Evolutionary conservation across 2,888 invertebrate species (phyloP).

Genomic region (Limenitis camilla): DNA sequence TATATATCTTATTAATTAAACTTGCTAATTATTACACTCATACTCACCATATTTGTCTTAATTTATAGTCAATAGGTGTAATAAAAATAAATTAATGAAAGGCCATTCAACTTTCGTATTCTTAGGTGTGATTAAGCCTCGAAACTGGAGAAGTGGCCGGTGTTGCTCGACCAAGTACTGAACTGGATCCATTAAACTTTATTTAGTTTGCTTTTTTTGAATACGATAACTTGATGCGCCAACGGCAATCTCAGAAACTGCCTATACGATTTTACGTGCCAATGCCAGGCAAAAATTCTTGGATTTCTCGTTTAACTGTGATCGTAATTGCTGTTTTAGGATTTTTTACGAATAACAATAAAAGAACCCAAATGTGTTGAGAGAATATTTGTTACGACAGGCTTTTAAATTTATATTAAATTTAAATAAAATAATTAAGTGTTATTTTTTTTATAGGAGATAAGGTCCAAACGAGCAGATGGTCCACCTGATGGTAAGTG

Average conservation of each 20-base stretch:
- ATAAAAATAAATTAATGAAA: slow-evolving; percentile 2
- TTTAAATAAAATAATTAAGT: no score
- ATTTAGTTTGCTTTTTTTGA: slow-evolving; percentile 37
- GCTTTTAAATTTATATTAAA: no score
- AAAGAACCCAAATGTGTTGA: no score
- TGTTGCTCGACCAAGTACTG: slow-evolving; percentile 38
- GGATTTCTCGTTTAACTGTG: neutral
- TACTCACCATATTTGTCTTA: neutral
- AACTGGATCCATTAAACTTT: slow-evolving; percentile 44
- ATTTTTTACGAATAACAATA: no score
- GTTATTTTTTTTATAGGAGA: no score
- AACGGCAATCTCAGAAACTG: slow-evolving; percentile 13
- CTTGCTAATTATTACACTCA: no score
- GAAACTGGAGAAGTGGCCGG: slow-evolving; percentile 23
- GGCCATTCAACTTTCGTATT: slow-evolving; percentile 17
- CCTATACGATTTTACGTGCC: slow-evolving; percentile 11
- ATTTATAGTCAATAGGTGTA: slow-evolving; percentile 5
- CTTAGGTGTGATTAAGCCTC: slow-evolving; percentile 16
- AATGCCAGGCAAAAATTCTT: slow-evolving; percentile 3
- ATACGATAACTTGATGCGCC: slow-evolving; percentile 25
- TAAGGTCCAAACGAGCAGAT: no score
- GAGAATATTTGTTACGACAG: no score
- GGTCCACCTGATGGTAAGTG: no score
- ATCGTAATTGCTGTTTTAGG: neutral
- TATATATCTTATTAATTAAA: no score